Percentiles rank a stretch among this genome's conserved stretches.
These are phyloP conservation scores for Eupithecia vulgata DNA, from an alignment of 2,888 invertebrate genomes.

Conservation along the genomic window DNA sequence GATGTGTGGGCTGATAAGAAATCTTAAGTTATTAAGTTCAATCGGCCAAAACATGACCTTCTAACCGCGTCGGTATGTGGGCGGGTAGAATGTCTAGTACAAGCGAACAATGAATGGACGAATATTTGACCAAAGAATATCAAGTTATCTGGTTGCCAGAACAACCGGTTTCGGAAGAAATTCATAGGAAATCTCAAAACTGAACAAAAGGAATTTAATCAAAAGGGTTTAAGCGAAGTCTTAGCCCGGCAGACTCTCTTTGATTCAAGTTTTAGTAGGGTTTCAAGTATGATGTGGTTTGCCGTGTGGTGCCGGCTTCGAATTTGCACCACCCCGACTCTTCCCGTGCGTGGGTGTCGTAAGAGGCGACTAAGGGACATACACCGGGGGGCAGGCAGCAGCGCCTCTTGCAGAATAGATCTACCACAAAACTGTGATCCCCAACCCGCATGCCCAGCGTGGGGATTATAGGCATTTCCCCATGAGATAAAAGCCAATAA, in stretches of 20 bases:
- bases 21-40: constrained; percentile 38
- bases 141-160: background rate
- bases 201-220: background rate
- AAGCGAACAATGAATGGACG: constrained; percentile 26
- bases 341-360: no score
- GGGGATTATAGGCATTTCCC: no score
- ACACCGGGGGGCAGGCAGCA: no score
- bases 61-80: constrained; percentile 36
- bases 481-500: no score
- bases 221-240: background rate
- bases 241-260: background rate
- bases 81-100: constrained; percentile 38
- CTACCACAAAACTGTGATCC: no score
- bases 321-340: no score
- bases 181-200: background rate
- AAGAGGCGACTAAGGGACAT: no score
- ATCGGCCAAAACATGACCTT: constrained; percentile 46
- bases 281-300: no score
- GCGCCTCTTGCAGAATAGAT: no score
- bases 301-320: no score
- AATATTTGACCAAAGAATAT: constrained; percentile 26
- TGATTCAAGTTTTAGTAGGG: background rate
- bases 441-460: no score
- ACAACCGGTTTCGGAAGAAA: background rate
- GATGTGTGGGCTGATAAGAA: constrained; percentile 37